Conservation (phyloP, 2,888 invertebrate genomes). For the Xanthorhoe designata region DNA sequence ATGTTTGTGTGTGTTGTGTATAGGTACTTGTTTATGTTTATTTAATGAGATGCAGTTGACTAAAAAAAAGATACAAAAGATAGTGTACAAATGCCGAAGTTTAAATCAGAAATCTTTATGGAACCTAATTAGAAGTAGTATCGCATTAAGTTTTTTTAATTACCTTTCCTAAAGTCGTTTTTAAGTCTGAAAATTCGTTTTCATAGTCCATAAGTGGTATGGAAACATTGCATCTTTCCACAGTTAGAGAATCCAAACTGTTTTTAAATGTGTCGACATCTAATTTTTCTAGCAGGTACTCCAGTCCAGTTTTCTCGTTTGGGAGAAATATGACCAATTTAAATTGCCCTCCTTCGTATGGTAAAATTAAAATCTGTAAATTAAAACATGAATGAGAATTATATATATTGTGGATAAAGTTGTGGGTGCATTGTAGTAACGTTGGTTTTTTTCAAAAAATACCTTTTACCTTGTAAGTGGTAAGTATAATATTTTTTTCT, state of each 20-base stretch:
- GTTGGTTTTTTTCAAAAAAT: no score
- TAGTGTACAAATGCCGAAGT: no score
- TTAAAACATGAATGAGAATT: slow-evolving; percentile 8
- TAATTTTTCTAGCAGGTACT: slow-evolving; percentile 31
- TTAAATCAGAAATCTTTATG: no score
- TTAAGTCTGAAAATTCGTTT: slow-evolving; percentile 45
- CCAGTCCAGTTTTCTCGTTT: slow-evolving; percentile 41
- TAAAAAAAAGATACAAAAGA: no score
- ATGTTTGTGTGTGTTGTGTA: not conserved
- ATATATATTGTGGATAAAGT: no score
- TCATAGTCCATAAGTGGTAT: slow-evolving; percentile 51
- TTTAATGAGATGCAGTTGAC: no score
- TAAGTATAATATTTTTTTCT: no score
- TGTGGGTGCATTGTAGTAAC: no score
- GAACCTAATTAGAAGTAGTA: no score
- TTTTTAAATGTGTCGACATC: slow-evolving; percentile 37
- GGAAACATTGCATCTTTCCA: slow-evolving; percentile 40
- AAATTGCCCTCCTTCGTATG: slow-evolving; percentile 51
- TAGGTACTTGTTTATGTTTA: no score
- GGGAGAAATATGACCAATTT: slow-evolving; percentile 52
- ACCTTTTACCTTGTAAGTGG: no score
- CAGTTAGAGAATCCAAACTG: slow-evolving; percentile 29
- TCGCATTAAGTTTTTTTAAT: not conserved
- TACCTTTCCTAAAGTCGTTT: slow-evolving; percentile 51
- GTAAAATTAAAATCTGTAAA: slow-evolving; percentile 55